Conservation (phyloP, 2,888 invertebrate species). For the Chymomyza procnemis region DNA sequence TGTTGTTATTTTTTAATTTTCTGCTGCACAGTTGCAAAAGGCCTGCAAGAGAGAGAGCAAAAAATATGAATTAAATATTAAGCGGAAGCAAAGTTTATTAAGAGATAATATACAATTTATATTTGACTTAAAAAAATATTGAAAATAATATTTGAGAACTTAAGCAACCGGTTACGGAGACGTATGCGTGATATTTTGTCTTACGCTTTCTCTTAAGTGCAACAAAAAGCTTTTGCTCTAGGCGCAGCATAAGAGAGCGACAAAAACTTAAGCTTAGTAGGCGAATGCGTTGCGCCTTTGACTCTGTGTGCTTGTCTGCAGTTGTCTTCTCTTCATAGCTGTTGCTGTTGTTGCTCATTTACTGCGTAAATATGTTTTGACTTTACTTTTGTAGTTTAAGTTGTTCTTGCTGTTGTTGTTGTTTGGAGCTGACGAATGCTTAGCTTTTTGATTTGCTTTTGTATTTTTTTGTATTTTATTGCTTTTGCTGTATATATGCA, state of each 20-base stretch:
- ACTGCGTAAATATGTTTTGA: slow-evolving; percentile 59
- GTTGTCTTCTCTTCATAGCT: not conserved
- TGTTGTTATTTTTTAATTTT: not conserved
- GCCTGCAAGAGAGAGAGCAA: not conserved
- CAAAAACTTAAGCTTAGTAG: not conserved
- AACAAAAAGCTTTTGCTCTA: not conserved
- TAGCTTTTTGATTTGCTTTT: slow-evolving; percentile 38
- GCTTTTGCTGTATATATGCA: slow-evolving; percentile 46
- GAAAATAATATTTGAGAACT: not conserved
- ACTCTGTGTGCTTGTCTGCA: slow-evolving; percentile 31
- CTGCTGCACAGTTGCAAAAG: slow-evolving; percentile 4
- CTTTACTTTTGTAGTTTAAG: slow-evolving; percentile 26
- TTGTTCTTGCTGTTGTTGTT: slow-evolving; percentile 27
- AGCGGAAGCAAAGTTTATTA: not conserved
- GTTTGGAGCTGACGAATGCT: slow-evolving; percentile 19
- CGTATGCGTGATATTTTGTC: not conserved
- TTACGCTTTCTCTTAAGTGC: not conserved
- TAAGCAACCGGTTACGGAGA: not conserved
- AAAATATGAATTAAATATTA: not conserved
- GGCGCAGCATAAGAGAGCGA: not conserved
- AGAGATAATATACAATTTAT: not conserved
- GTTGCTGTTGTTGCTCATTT: slow-evolving; percentile 35
- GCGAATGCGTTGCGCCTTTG: slow-evolving; percentile 59
- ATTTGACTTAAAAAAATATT: not conserved
- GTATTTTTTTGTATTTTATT: slow-evolving; percentile 10